These are phyloP conservation scores for Euphydryas editha DNA, from an alignment of 2,888 invertebrate genomes.

Conservation along the genomic window DNA sequence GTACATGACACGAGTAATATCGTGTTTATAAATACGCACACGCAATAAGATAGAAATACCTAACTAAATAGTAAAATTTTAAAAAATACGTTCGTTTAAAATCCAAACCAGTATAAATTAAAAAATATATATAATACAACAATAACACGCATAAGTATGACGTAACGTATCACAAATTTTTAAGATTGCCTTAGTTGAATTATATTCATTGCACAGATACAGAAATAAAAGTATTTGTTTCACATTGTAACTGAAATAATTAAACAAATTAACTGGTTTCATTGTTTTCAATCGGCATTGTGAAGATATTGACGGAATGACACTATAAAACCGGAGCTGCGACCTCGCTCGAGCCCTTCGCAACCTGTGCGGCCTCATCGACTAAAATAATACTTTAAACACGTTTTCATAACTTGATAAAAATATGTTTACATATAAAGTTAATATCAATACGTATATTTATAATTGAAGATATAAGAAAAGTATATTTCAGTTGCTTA, in stretches of 20 bases:
- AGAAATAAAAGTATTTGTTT: not conserved
- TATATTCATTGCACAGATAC: not conserved
- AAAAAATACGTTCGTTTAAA: too few species aligned
- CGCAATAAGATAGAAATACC: not conserved
- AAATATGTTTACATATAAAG: not conserved
- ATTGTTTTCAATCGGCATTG: slow-evolving; percentile 30
- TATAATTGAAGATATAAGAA: not conserved
- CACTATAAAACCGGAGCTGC: slow-evolving; percentile 46
- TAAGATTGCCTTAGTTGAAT: not conserved
- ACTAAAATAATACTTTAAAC: slow-evolving; percentile 66
- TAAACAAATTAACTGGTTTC: slow-evolving; percentile 13
- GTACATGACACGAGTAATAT: not conserved
- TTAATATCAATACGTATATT: not conserved
- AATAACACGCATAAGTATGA: not conserved
- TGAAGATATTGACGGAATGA: slow-evolving; percentile 38
- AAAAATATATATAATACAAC: not conserved
- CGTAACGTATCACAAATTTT: not conserved
- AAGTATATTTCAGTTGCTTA: not conserved
- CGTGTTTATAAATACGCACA: not conserved
- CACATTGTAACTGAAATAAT: slow-evolving; percentile 14
- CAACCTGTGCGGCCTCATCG: slow-evolving; percentile 75
- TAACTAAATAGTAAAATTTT: not conserved
- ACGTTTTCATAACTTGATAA: slow-evolving; percentile 48
- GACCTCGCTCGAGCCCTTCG: slow-evolving; percentile 76
- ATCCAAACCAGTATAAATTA: too few species aligned